Evolutionary conservation across 2,797 vertebrate species (phyloP).

Genomic region (Scolopax rusticola): DNA sequence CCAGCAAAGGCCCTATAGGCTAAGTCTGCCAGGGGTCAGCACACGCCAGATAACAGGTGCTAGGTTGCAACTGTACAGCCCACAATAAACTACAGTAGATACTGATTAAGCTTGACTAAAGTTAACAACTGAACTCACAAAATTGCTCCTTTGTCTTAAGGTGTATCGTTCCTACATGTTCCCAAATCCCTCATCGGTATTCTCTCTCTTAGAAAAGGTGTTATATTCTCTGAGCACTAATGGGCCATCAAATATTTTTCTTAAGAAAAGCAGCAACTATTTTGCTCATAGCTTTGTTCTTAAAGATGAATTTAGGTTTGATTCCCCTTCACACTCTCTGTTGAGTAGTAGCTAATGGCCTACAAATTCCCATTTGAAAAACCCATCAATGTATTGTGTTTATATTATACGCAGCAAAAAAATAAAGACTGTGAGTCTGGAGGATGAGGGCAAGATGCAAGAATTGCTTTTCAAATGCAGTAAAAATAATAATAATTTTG

Average conservation of each 20-base stretch:
- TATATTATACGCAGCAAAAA: background rate
- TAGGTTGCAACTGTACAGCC: background rate
- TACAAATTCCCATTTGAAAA: background rate
- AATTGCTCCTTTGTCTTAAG: background rate
- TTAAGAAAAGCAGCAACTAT: background rate
- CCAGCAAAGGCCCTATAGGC: background rate
- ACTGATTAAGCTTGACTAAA: background rate
- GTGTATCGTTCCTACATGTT: background rate
- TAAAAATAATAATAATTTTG: background rate
- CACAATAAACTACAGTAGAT: background rate
- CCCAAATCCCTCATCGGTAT: background rate
- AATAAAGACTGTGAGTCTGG: background rate
- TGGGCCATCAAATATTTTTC: background rate
- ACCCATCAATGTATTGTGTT: accelerated
- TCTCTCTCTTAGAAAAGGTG: background rate
- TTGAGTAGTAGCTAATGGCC: background rate
- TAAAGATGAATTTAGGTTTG: background rate
- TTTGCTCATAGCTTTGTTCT: background rate
- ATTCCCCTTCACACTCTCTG: background rate
- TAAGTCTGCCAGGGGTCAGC: background rate
- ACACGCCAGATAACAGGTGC: background rate
- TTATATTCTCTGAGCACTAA: background rate
- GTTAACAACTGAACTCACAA: background rate
- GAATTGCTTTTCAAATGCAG: background rate
- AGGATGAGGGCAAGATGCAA: background rate